Base-by-base conservation (phyloP, 1,140 invertebrate genomes). In the Drosophila sulfurigaster region DNA sequence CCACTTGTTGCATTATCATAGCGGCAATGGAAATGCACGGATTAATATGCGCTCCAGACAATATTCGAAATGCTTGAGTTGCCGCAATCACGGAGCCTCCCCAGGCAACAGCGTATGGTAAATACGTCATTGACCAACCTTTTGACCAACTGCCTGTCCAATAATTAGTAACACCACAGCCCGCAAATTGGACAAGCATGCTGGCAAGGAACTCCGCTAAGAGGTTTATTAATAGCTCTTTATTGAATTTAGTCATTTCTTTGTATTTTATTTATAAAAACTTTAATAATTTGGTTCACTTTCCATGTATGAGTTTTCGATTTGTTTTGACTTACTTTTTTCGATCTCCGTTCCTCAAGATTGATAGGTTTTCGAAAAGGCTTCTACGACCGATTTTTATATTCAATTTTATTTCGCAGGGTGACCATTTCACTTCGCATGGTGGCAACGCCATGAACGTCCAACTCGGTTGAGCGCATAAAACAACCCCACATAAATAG, bases 31-130 rank as follows among this genome's bases (percentile, higher is more conserved):
- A 56, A 2, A 77, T 57, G 25, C 57, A 62, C 0, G 75, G 75
- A 59, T 66, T 77, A 0, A 77, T 38, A 7, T 77, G 75, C 0
- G 75, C 75, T 10, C 75, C 75, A 1, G 75, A 74, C 1, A 77
- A 5, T 1, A 67, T 49, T 3, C 62, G 48, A 3, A 77, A 77
- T n/a, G 46, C 49, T 30, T 73, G 69, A 1, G 75, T 77, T 0
- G 49, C 32, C 1, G 15, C 60, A 8, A 73, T 5, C 0, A 73
- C 62, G 7, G 25, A 10, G 1, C 60, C 48, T 1, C 75, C 75
- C 75, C 75, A 77, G 1, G 7, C 5, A 0, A 73, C 1, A 15
- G 51, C 41, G 5, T 69, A 41, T 0, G 30, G n/a, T 6, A 43
- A 11, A 5, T 10, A 45, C 6, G 16, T 5, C 20, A 25, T 25